A percentile compares a stretch with the other conserved stretches of the same genome.
phyloP scores from a whole-genome alignment of 2,113 vertebrate genomes.

The Aspiorhynchus laticeps region DNA sequence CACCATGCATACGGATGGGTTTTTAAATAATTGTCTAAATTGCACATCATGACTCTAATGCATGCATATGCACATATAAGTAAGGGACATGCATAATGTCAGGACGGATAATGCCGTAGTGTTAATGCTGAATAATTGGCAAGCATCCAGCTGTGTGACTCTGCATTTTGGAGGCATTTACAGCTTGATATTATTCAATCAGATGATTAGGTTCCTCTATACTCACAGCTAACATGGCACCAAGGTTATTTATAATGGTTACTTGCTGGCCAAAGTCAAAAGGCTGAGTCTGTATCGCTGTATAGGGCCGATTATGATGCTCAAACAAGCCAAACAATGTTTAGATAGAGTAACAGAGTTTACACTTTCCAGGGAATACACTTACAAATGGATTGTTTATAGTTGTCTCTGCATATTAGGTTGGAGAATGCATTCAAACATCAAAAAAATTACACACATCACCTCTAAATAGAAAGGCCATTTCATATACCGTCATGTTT shows the following conservation, averaged over 20 bases:
- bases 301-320: not conserved
- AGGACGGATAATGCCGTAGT: slow-evolving; percentile 13
- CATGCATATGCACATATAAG: slow-evolving; percentile 34
- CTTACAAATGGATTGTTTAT: not conserved
- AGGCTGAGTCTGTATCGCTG: not conserved
- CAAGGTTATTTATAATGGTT: not conserved
- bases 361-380: not conserved
- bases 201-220: not conserved
- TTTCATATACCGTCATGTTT: slow-evolving; percentile 19
- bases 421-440: not conserved
- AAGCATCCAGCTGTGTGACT: slow-evolving; percentile 20
- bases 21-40: slow-evolving; percentile 55
- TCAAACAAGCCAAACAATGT: not conserved
- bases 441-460: not conserved
- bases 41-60: slow-evolving; percentile 50
- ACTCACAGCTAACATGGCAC: not conserved
- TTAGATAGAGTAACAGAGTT: not conserved
- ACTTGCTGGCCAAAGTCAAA: not conserved
- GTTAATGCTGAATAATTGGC: slow-evolving; percentile 47
- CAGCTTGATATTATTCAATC: slow-evolving; percentile 1
- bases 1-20: slow-evolving; percentile 50
- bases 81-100: slow-evolving; percentile 40
- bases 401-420: slow-evolving; percentile 1
- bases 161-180: slow-evolving; percentile 19
- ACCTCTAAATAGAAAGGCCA: not conserved